Base-by-base conservation (phyloP, 2,113 vertebrate species). In the Bolborhynchus lineola region DNA sequence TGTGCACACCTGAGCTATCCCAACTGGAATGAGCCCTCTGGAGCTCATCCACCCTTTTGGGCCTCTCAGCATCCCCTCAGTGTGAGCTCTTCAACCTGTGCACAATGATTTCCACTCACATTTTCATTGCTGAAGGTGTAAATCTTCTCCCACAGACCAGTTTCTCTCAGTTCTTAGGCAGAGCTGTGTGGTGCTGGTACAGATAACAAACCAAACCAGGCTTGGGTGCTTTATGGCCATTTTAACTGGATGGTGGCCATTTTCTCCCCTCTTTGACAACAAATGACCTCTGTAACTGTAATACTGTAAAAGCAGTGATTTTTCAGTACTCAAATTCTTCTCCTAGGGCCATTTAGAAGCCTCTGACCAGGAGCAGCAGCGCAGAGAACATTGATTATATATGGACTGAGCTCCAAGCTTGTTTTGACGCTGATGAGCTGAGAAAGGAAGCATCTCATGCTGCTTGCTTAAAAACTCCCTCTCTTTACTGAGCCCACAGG, bases 101-200 rank as follows among this genome's bases (percentile, higher is more conserved):
- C 84, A 24, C 75, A 82, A 68, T 84, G 57, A 92, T 93, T 96
- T 82, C 94, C 85, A 65, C 82, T 90, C 85, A 79, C 16, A 5
- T 65, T 90, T 90, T 80, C 55, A 16, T 71, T 89, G 88, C 94
- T 78, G 80, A 82, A 76, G 62, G 65, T 42, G 63, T 92, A 59
- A 93, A 89, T 95, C 77, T 81, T 74, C 79, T 86, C 86, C 55
- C 68, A 25, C 35, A 64, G 72, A 13, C 47, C 13, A 4, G 10
- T 65, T 81, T 65, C 47, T 50, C 71, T 57, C 31, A 1, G 57
- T 59, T 24, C 88, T 18, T 25, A 46, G 82, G 83, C 72, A 91
- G 82, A 55, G 88, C 74, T 64, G 72, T 13, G 60, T 55, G 39
- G 46, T 16, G 33, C 80, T 60, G 83, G 33, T 49, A 75, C 74